Evolutionary conservation across 2,113 vertebrate genomes (phyloP).

Genomic region (Atractosteus spatula): DNA sequence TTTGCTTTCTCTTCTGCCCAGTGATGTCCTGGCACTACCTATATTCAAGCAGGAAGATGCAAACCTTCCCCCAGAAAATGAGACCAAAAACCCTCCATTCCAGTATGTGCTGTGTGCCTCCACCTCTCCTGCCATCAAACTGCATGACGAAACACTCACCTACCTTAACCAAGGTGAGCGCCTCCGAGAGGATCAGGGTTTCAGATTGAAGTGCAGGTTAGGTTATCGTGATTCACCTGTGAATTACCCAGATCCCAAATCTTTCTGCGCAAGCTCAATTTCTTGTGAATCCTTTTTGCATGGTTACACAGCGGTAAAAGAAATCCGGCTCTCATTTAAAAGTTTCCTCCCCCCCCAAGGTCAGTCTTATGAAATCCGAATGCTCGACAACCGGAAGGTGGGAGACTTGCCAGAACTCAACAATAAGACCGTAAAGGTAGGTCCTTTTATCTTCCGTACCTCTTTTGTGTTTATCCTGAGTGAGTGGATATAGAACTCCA

Average conservation of each 20-base stretch:
- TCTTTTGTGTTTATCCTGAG: background rate
- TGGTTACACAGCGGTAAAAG: too few relatives aligned
- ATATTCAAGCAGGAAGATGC: conserved; percentile 83
- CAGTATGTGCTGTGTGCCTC: conserved; percentile 78
- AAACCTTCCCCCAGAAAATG: conserved; percentile 70
- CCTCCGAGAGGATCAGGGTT: too few relatives aligned
- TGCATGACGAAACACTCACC: conserved; percentile 77
- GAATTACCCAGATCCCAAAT: too few relatives aligned
- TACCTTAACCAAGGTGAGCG: conserved; percentile 78
- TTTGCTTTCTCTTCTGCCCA: conserved; percentile 28
- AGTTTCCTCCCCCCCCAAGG: conserved; percentile 56
- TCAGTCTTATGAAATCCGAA: conserved; percentile 91
- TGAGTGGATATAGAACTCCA: background rate
- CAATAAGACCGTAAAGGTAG: conserved; percentile 91
- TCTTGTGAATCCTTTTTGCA: too few relatives aligned
- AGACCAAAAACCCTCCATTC: conserved; percentile 74
- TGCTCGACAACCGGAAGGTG: conserved; percentile 88
- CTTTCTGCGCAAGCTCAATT: too few relatives aligned
- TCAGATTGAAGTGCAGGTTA: too few relatives aligned
- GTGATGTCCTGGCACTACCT: conserved; percentile 77
- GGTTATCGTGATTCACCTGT: too few relatives aligned
- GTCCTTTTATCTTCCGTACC: conserved; percentile 1
- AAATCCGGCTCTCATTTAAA: background rate
- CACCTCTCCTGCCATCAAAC: conserved; percentile 74
- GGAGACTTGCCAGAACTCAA: conserved; percentile 84